A percentile compares a stretch with the other conserved stretches of the same genome.
Conservation (phyloP, 2,797 vertebrate genomes). For the Notolepis coatsorum region DNA sequence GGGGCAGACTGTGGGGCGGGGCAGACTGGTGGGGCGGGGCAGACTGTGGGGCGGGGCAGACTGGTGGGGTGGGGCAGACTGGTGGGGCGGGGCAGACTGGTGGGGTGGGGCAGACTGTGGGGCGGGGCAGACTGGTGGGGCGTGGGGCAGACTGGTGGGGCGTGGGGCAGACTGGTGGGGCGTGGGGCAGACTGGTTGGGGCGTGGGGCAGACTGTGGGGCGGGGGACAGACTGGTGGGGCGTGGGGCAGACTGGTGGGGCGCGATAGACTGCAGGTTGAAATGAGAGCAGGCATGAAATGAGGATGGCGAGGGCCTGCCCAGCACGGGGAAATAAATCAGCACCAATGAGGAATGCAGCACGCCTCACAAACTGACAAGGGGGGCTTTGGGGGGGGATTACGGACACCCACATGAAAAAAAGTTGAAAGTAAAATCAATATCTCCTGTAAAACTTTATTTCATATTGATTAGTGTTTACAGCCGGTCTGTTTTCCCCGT, state of each 20-base stretch:
- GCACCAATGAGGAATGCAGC: constrained; percentile 44
- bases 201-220: too few species aligned
- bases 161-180: constrained; percentile 2
- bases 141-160: too few species aligned
- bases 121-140: neutral
- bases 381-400: constrained; percentile 49
- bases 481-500: constrained; percentile 34
- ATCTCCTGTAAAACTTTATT: constrained; percentile 70
- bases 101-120: neutral
- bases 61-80: constrained; percentile 3
- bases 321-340: constrained; percentile 58
- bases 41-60: constrained; percentile 8
- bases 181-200: constrained; percentile 9
- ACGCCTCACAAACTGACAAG: constrained; percentile 42
- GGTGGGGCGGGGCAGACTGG: neutral
- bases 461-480: constrained; percentile 74
- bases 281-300: constrained; percentile 48
- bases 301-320: constrained; percentile 44
- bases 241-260: constrained; percentile 2
- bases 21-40: neutral
- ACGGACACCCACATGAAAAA: too few species aligned
- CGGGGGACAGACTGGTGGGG: too few species aligned
- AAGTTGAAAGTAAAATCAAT: constrained; percentile 71
- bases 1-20: neutral
- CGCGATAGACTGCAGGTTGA: constrained; percentile 13